phyloP scores from a whole-genome alignment of 37 sponge, comb jelly and placozoan genomes.

The Diacarnus erythraeanus region DNA sequence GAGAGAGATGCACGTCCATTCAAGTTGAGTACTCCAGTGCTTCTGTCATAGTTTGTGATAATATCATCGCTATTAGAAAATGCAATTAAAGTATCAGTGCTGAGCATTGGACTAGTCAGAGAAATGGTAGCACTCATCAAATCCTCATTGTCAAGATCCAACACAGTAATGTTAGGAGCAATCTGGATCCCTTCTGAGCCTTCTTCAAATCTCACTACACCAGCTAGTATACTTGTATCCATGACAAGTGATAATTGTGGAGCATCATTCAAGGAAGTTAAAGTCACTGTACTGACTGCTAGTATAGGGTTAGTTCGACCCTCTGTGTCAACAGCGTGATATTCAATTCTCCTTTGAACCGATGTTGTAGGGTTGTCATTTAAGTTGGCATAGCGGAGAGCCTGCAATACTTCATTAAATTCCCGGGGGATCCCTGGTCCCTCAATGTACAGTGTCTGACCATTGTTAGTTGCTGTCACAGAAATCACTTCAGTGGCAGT shows the following conservation, averaged over 20 bases:
- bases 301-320: constrained; percentile 30
- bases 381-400: constrained; percentile 37
- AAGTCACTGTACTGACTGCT: constrained; percentile 15
- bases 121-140: constrained; percentile 38
- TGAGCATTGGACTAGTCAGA: constrained; percentile 17
- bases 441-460: constrained; percentile 10
- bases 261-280: constrained; percentile 45
- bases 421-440: constrained; percentile 57
- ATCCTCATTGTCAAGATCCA: constrained; percentile 53
- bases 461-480: background rate
- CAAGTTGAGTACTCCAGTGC: constrained; percentile 30
- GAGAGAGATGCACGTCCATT: constrained; percentile 43
- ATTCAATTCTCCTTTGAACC: constrained; percentile 17
- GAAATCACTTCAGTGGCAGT: constrained; percentile 17
- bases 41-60: background rate
- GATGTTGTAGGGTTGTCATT: constrained; percentile 25
- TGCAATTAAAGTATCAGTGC: constrained; percentile 8
- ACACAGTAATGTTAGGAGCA: constrained; percentile 13
- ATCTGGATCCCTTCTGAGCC: constrained; percentile 9
- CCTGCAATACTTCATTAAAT: constrained; percentile 22
- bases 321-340: constrained; percentile 46
- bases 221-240: background rate
- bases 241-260: constrained; percentile 14
- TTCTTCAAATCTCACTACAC: constrained; percentile 26
- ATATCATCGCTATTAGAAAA: background rate